These are phyloP conservation scores for Platichthys flesus DNA, from an alignment of 2,113 vertebrate species.

Conservation along the genomic window DNA sequence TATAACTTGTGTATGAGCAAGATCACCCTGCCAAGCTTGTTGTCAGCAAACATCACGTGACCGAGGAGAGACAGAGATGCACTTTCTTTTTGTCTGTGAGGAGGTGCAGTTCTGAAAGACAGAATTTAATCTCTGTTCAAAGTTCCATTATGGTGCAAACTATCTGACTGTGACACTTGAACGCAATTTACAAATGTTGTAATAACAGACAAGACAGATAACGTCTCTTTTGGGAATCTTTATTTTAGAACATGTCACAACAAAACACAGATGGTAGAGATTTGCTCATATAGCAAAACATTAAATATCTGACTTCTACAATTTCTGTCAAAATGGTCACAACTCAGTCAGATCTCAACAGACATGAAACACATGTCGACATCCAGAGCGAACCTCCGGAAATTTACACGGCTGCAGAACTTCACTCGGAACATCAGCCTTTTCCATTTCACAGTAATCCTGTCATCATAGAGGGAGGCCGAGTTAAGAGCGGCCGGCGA, in stretches of 20 bases:
- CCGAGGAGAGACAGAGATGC: too few relatives aligned
- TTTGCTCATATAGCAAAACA: not conserved
- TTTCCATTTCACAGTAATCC: not conserved
- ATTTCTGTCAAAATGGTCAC: not conserved
- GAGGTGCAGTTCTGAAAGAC: not conserved
- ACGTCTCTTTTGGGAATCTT: not conserved
- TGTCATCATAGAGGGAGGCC: not conserved
- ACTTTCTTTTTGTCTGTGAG: too few relatives aligned
- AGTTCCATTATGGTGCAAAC: not conserved
- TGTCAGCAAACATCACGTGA: too few relatives aligned
- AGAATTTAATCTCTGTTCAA: not conserved
- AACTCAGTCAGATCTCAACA: not conserved
- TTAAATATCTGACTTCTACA: not conserved
- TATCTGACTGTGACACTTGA: too few relatives aligned
- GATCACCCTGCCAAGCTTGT: too few relatives aligned
- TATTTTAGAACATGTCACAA: not conserved
- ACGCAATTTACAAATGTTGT: not conserved
- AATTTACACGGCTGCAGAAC: not conserved
- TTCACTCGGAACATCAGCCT: not conserved
- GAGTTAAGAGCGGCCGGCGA: conserved; percentile 70
- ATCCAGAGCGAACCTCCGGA: not conserved
- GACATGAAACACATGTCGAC: not conserved
- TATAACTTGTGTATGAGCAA: too few relatives aligned
- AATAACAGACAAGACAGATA: not conserved
- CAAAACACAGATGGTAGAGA: not conserved